These are phyloP conservation scores for Microtus montanus DNA, from an alignment of 2,113 vertebrate species.

Conservation along the genomic window DNA sequence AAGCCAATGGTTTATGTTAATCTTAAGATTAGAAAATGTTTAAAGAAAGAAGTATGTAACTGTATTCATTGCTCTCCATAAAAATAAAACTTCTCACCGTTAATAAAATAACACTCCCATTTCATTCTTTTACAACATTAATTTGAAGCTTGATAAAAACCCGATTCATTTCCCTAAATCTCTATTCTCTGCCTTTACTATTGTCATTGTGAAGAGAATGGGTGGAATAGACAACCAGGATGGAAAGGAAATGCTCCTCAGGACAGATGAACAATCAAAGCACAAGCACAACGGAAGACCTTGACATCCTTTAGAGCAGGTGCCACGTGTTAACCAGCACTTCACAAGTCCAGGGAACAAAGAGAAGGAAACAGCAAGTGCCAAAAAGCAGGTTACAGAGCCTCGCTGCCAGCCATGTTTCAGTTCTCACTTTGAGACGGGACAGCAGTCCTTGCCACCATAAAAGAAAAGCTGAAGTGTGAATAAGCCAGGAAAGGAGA, in stretches of 20 bases:
- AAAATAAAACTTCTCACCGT: not conserved
- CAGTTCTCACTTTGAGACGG: not conserved
- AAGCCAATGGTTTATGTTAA: constrained; percentile 36
- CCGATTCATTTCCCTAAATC: not conserved
- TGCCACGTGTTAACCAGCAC: constrained; percentile 13
- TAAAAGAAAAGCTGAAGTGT: not conserved
- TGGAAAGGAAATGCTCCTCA: constrained; percentile 45
- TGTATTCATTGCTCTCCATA: not conserved
- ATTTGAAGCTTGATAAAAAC: constrained; percentile 50
- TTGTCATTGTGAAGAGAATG: not conserved
- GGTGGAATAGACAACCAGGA: not conserved
- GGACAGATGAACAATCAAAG: constrained; percentile 4
- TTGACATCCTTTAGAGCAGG: not conserved
- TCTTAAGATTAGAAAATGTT: constrained; percentile 9
- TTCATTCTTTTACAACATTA: constrained; percentile 28
- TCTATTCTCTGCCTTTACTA: not conserved
- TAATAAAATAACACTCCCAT: constrained; percentile 45
- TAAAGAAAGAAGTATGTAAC: not conserved
- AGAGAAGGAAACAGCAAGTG: constrained; percentile 10
- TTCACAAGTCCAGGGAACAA: constrained; percentile 1
- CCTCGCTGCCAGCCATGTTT: not conserved
- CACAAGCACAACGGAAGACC: not conserved
- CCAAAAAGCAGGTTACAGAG: not conserved
- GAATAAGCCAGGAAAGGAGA: not conserved
- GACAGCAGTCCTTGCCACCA: not conserved